Conservation (phyloP, 2,797 vertebrate genomes). For the Gambusia yucatana region DNA sequence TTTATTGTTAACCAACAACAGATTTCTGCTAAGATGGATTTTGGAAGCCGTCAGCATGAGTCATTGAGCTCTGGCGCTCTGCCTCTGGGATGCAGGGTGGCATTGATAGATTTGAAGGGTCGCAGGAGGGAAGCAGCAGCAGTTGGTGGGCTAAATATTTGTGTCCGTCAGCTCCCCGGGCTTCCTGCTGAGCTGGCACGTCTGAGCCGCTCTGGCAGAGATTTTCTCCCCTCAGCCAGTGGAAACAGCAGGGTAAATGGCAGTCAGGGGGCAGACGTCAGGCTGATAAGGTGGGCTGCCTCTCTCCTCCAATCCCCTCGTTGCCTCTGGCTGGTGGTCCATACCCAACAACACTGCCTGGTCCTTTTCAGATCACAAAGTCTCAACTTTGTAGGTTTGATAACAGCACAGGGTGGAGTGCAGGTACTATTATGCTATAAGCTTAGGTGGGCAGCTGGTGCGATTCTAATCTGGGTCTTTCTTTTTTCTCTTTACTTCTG, state of each 20-base stretch:
- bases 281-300: constrained; percentile 49
- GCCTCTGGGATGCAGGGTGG: constrained; percentile 39
- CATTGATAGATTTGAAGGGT: constrained; percentile 47
- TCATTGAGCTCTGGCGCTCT: constrained; percentile 39
- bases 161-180: constrained; percentile 64
- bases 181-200: constrained; percentile 70
- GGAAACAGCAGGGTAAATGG: constrained; percentile 57
- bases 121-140: constrained; percentile 50
- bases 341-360: constrained; percentile 29
- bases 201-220: constrained; percentile 56
- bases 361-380: constrained; percentile 39
- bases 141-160: constrained; percentile 52
- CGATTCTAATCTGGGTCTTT: constrained; percentile 74
- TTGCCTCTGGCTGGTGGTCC: constrained; percentile 43
- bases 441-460: constrained; percentile 70
- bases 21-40: constrained; percentile 52
- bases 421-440: constrained; percentile 40
- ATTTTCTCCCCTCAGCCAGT: constrained; percentile 36
- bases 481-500: constrained; percentile 59
- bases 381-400: constrained; percentile 39
- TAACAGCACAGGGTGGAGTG: constrained; percentile 44
- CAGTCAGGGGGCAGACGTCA: constrained; percentile 47
- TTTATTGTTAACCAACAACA: constrained; percentile 31
- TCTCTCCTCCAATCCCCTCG: constrained; percentile 45
- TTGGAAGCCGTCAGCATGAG: constrained; percentile 53